These are phyloP conservation scores for Leptobrachium ailaonicum DNA, from an alignment of 2,113 vertebrate genomes.

Conservation along the genomic window DNA sequence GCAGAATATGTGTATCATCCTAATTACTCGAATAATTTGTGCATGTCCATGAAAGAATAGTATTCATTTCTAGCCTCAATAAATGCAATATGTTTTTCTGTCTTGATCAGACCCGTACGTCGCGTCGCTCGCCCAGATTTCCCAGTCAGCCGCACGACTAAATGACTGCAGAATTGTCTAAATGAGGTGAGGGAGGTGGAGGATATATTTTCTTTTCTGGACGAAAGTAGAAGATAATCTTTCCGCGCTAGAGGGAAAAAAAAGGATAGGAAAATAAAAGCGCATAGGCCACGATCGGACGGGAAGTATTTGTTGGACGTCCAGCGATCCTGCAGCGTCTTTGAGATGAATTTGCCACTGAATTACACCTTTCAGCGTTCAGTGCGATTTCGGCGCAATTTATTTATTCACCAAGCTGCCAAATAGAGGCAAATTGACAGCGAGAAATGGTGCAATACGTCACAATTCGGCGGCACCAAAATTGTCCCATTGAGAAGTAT, in stretches of 20 bases:
- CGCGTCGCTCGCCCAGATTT: slow-evolving; percentile 7
- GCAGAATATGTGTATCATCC: slow-evolving; percentile 9
- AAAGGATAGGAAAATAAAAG: background rate
- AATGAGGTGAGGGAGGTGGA: slow-evolving; percentile 21
- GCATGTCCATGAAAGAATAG: slow-evolving; percentile 6
- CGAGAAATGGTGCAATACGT: too few relatives aligned
- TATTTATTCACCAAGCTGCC: too few relatives aligned
- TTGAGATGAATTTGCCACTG: background rate
- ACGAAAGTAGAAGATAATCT: slow-evolving; percentile 22
- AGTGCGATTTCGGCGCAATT: too few relatives aligned
- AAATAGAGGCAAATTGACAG: too few relatives aligned
- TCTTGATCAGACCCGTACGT: background rate
- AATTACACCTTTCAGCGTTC: too few relatives aligned
- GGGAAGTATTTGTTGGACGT: background rate
- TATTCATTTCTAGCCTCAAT: slow-evolving; percentile 3
- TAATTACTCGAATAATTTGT: slow-evolving; percentile 33
- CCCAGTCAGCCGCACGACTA: slow-evolving; percentile 22
- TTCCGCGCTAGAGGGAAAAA: background rate
- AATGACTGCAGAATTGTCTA: slow-evolving; percentile 11
- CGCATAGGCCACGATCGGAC: background rate
- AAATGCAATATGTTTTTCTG: background rate
- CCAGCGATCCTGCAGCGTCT: background rate
- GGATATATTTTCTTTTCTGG: background rate
- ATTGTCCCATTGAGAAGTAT: too few relatives aligned
- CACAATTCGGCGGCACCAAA: too few relatives aligned